Evolutionary conservation across 2,797 vertebrate species (phyloP), one percentile per base, ranked within the genome.

Genomic region (Sebastes hopkinsi): DNA sequence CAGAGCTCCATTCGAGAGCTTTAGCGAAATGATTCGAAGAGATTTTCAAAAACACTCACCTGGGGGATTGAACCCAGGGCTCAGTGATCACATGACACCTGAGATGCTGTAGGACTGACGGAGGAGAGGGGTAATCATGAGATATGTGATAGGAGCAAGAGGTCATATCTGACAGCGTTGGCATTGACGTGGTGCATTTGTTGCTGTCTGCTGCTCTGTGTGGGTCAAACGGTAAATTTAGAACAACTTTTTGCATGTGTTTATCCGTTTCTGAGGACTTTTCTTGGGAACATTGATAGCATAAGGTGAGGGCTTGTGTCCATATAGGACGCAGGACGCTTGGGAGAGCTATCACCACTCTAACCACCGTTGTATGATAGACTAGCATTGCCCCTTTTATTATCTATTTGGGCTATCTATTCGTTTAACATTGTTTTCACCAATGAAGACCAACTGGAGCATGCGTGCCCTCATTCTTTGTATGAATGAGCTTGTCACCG

Each of bases 21-120:
- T 73, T n/a, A 80, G 71, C 6, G n/a, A 75, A 80, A 80, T 67
- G 75, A 86, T 84, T 84, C 52, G 34, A 72, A 67, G 59, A 77
- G 76, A 83, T 82, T 81, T 82, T 76, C 59, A 73, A 80, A 83
- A 83, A 76, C 62, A 50, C 74, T 87, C 84, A 90, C 84, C 81
- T 83, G 72, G 83, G 72, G 84, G 70, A 84, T 77, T 84, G 75
- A 86, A 67, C 77, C 34, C 46, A 3, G 77, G 27, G 55, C 64
- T 16, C 55, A 8, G 22, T 36, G 85, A 86, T 87, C 87, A 80
- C 80, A 77, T 72, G 90, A 92, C 83, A 90, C 69, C 36, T 11
- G 85, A 87, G 77, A 88, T 29, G 86, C 78, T 16, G 59, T 8
- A n/a, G 27, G 50, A 12, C 36, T 23, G 29, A 67, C 10, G 64